These are phyloP conservation scores for Tupaia chinensis DNA, from an alignment of 2,113 vertebrate species.

Conservation along the genomic window DNA sequence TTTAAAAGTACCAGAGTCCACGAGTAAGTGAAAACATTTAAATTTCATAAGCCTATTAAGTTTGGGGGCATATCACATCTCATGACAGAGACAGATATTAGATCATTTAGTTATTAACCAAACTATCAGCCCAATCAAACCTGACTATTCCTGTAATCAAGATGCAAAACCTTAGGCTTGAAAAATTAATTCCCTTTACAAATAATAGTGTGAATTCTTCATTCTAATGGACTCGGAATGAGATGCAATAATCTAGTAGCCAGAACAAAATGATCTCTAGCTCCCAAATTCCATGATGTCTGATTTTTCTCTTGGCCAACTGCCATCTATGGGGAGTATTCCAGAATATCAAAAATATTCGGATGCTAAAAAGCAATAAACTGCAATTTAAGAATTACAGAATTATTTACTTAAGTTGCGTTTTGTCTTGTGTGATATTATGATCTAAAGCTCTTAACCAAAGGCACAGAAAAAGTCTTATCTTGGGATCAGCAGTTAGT, in stretches of 20 bases:
- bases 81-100: not conserved
- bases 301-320: slow-evolving; percentile 1
- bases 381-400: slow-evolving; percentile 16
- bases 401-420: slow-evolving; percentile 10
- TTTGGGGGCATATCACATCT: slow-evolving; percentile 41
- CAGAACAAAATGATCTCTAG: not conserved
- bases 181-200: slow-evolving; percentile 5
- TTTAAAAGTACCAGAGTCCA: slow-evolving; percentile 27
- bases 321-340: not conserved
- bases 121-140: not conserved
- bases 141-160: not conserved
- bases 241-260: not conserved
- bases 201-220: not conserved
- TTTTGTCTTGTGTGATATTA: not conserved
- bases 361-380: not conserved
- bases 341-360: not conserved
- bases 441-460: not conserved
- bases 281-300: not conserved
- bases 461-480: slow-evolving; percentile 1
- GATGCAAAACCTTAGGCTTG: not conserved
- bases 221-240: not conserved
- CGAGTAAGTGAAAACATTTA: slow-evolving; percentile 8
- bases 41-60: slow-evolving; percentile 18
- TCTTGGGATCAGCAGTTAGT: too few species aligned
- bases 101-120: not conserved